Evolutionary conservation across 2,113 vertebrate species (phyloP).

Genomic region (Corythoichthys intestinalis): DNA sequence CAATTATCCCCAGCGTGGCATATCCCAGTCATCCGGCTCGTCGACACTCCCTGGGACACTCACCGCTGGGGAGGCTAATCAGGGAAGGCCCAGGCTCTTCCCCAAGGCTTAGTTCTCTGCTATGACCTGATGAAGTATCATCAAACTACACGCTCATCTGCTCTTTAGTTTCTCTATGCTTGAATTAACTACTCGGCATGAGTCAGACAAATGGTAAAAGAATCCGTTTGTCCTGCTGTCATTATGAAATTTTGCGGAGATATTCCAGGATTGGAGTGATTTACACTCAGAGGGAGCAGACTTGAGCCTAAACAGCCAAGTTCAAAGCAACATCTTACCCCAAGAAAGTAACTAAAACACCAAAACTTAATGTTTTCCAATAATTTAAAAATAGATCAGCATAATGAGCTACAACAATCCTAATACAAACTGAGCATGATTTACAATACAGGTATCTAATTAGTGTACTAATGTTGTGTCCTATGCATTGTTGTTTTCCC

Average conservation of each 20-base stretch:
- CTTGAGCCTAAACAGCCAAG: too few relatives aligned
- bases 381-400: background rate
- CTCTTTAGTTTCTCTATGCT: constrained; percentile 31
- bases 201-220: background rate
- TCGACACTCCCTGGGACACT: constrained; percentile 20
- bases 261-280: background rate
- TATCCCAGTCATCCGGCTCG: constrained; percentile 1
- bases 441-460: background rate
- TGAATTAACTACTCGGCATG: constrained; percentile 20
- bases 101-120: constrained; percentile 36
- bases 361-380: background rate
- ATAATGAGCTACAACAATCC: background rate
- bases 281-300: too few relatives aligned
- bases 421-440: background rate
- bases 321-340: too few relatives aligned
- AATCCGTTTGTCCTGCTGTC: constrained; percentile 2
- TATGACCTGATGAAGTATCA: constrained; percentile 59
- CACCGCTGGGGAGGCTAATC: constrained; percentile 45
- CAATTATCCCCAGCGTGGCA: constrained; percentile 56
- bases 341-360: too few relatives aligned
- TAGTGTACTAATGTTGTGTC: background rate
- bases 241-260: background rate
- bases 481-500: background rate
- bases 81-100: constrained; percentile 50
- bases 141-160: constrained; percentile 41